Base-by-base conservation (phyloP, 2,888 invertebrate genomes). In the Leptinotarsa rubiginosa region DNA sequence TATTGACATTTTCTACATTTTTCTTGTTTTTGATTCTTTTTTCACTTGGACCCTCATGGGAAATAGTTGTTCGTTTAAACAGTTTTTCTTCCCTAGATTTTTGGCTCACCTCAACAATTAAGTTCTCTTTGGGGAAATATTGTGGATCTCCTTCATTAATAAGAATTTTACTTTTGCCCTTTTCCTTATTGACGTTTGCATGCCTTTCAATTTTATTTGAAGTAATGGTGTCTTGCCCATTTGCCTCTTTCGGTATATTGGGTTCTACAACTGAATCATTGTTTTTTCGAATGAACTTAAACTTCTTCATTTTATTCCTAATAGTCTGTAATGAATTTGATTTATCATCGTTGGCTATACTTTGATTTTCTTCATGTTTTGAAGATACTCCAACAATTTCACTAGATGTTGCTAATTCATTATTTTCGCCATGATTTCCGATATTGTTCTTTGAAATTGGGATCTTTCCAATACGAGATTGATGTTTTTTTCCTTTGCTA, bases 231-330 rank as follows among this genome's bases (percentile, higher is more conserved):
- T 16, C 62, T 1, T 15, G 25, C 31, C 5, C 20, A 18, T 20
- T 56, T 65, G 4, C 16, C 18, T 66, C 16, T 25, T 47, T n/a
- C 13, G 25, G 3, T 10, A 31, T 20, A 22, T 69, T n/a, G 1
- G 5, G n/a, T 41, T 31, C 54, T 7, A 25, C 20, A 47, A 47
- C 50, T 59, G 20, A 16, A 41, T 49, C 54, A n/a, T 72, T 74
- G 75, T 64, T 47, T 49, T 66, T 65, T n/a, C 54, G 47, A 16
- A 41, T 13, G 22, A 70, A 74, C 20, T 74, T 70, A 20, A 75
- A 70, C 77, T 74, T 81, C 84, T 47, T 65, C 72, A 69, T 65
- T 65, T 77, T 78, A 83, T 82, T 7, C 50, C 66, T 72, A 22
- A 68, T 41, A 4, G n/a, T n/a, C 41, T 62, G 62, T 7, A 16